A percentile compares a stretch with the other conserved stretches of the same genome.
These are phyloP conservation scores for Pygoscelis antarcticus DNA, from an alignment of 2,113 vertebrate genomes.

Conservation along the genomic window DNA sequence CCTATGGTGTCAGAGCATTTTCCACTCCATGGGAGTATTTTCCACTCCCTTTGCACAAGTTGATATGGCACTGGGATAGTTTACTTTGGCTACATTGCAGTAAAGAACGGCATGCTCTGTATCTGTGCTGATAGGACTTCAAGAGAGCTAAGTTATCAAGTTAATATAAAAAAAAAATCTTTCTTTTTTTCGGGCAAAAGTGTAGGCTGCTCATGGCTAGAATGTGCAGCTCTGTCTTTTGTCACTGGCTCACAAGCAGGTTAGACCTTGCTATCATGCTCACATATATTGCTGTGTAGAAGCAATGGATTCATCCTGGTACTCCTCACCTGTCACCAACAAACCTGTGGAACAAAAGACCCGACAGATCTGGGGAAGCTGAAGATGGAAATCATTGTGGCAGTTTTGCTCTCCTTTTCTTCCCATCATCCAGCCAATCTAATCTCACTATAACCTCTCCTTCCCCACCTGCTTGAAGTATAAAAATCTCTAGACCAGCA, in stretches of 20 bases:
- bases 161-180: not conserved
- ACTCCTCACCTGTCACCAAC: not conserved
- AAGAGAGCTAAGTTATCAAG: not conserved
- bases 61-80: constrained; percentile 36
- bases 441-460: not conserved
- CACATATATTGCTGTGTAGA: not conserved
- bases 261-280: not conserved
- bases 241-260: not conserved
- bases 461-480: not conserved
- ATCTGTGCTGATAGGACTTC: constrained; percentile 39
- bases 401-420: not conserved
- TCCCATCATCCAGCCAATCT: not conserved
- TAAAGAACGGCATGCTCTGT: constrained; percentile 20
- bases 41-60: not conserved
- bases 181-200: not conserved
- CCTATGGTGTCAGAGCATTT: not conserved
- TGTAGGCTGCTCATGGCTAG: not conserved
- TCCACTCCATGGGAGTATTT: constrained; percentile 3
- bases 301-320: not conserved
- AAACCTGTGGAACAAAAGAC: not conserved
- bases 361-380: not conserved
- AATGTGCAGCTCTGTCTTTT: not conserved
- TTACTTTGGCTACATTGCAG: constrained; percentile 24
- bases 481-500: not conserved
- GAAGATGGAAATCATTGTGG: not conserved